Percentiles rank a stretch among this genome's conserved stretches.
phyloP scores from a whole-genome alignment of 2,888 invertebrate genomes.

The Spodoptera littoralis region DNA sequence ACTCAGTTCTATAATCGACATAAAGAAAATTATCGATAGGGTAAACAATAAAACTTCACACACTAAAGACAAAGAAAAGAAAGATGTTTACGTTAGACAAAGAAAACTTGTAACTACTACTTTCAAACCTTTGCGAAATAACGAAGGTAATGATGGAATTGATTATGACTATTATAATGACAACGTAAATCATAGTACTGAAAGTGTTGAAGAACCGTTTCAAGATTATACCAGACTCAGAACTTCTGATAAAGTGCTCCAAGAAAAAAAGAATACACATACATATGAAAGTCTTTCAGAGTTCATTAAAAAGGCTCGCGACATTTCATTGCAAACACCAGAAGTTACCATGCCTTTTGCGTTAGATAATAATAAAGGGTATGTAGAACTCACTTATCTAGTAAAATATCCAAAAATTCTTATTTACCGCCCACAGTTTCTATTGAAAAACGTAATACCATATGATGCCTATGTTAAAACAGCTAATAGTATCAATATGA shows the following conservation, averaged over 20 bases:
- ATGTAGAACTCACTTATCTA: constrained; percentile 51
- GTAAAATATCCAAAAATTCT: constrained; percentile 50
- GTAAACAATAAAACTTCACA: not conserved
- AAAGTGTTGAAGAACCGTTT: not conserved
- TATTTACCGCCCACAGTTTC: constrained; percentile 48
- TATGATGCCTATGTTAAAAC: constrained; percentile 46
- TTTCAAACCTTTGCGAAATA: too few relatives aligned
- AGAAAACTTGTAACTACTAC: too few relatives aligned
- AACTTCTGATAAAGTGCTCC: constrained; percentile 1
- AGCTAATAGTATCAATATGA: constrained; percentile 28
- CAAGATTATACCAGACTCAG: constrained; percentile 22
- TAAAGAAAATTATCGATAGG: not conserved
- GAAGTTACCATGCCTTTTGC: constrained; percentile 37
- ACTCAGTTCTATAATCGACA: constrained; percentile 1
- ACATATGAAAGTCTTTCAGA: constrained; percentile 25
- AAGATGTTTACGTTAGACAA: too few relatives aligned
- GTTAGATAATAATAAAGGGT: constrained; percentile 36
- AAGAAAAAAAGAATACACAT: constrained; percentile 15
- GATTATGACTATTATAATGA: too few relatives aligned
- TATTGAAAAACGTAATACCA: constrained; percentile 48
- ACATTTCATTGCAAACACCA: constrained; percentile 31
- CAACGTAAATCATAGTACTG: not conserved
- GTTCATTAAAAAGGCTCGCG: constrained; percentile 40
- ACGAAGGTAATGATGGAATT: too few relatives aligned
- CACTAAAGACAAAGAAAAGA: too few relatives aligned